Evolutionary conservation across 2,888 invertebrate species (phyloP).

Genomic region (Agapostemon virescens): DNA sequence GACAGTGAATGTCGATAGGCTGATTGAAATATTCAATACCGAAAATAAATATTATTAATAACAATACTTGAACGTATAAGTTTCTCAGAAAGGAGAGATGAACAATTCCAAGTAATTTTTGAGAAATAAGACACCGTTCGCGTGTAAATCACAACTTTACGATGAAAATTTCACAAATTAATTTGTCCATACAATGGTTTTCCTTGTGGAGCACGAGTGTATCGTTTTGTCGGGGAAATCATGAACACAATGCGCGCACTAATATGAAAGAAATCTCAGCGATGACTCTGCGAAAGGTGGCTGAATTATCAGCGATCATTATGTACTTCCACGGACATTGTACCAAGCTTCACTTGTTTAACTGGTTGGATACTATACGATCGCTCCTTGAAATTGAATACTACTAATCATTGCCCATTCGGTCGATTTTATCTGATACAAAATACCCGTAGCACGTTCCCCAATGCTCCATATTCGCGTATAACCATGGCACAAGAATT

Average conservation of each 20-base stretch:
- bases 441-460: not conserved
- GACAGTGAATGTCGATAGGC: too few relatives aligned
- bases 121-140: not conserved
- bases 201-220: not conserved
- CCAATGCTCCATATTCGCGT: not conserved
- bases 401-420: not conserved
- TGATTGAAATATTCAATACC: too few relatives aligned
- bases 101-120: too few relatives aligned
- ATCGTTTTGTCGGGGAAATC: not conserved
- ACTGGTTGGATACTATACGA: not conserved
- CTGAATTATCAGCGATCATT: not conserved
- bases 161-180: not conserved
- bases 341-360: not conserved
- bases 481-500: not conserved
- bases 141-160: not conserved
- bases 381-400: not conserved
- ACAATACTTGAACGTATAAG: too few relatives aligned
- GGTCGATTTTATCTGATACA: not conserved
- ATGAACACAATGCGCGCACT: not conserved
- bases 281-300: not conserved
- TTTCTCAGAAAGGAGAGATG: too few relatives aligned
- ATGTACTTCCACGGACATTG: not conserved
- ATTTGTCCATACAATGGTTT: not conserved
- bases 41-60: too few relatives aligned
- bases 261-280: not conserved